These are phyloP conservation scores for Hymenochirus boettgeri DNA, from an alignment of 2,113 vertebrate genomes.

Conservation along the genomic window DNA sequence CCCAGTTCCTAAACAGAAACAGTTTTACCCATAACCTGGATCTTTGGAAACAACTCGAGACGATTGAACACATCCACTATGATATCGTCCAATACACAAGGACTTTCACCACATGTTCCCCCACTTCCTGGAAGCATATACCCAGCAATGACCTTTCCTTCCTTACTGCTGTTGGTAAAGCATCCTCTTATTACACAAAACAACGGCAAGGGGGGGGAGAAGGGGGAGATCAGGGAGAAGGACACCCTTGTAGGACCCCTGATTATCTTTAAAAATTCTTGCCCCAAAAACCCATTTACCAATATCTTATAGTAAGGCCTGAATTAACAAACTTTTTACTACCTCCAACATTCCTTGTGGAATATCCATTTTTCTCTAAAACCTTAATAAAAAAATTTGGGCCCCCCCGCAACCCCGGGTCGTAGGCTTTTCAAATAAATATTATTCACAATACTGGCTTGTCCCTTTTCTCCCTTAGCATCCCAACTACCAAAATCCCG, in stretches of 20 bases:
- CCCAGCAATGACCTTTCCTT: not conserved
- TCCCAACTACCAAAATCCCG: too few relatives aligned
- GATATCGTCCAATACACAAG: not conserved
- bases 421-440: not conserved
- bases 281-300: not conserved
- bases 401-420: not conserved
- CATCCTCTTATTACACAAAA: not conserved
- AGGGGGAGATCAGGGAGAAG: too few relatives aligned
- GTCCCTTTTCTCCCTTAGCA: too few relatives aligned
- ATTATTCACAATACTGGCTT: not conserved
- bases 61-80: not conserved
- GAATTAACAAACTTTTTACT: not conserved
- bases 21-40: not conserved
- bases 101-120: not conserved
- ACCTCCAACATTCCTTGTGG: not conserved
- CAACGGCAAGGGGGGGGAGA: not conserved
- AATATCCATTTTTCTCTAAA: not conserved
- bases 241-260: slow-evolving; percentile 1
- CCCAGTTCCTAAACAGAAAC: not conserved
- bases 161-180: not conserved
- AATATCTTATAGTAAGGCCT: not conserved
- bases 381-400: slow-evolving; percentile 10
- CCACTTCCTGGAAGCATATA: not conserved
- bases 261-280: not conserved
- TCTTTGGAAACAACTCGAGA: not conserved